Evolutionary conservation across 2,113 vertebrate species (phyloP).

Genomic region (Zapornia atra): DNA sequence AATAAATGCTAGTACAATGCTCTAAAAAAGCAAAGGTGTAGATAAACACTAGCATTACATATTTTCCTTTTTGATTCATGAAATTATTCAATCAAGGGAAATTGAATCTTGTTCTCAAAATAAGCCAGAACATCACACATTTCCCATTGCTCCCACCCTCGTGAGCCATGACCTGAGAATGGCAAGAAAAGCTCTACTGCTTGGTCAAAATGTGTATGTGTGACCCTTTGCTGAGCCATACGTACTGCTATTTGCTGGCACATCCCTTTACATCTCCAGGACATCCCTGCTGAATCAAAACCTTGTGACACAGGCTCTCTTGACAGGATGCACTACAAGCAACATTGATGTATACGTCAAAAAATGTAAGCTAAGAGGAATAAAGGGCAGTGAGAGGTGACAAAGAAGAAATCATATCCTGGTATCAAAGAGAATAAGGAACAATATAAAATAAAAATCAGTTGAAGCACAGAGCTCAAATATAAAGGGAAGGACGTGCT

Average conservation of each 20-base stretch:
- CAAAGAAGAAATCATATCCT: neutral
- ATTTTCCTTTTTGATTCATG: conserved; percentile 19
- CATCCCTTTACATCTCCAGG: neutral
- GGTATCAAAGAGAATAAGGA: neutral
- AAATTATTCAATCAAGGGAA: neutral
- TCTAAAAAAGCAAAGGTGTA: neutral
- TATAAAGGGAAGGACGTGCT: neutral
- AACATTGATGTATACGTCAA: fast-evolving
- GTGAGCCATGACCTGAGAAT: neutral
- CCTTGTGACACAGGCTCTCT: neutral
- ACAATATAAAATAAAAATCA: neutral
- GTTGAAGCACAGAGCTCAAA: neutral
- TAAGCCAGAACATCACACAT: neutral
- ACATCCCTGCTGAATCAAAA: neutral
- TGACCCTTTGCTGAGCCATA: neutral
- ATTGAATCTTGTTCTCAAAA: neutral
- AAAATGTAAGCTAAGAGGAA: neutral
- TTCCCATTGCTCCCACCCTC: neutral
- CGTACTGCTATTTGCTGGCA: neutral
- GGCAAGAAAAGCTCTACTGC: neutral
- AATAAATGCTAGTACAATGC: neutral
- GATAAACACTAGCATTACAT: neutral
- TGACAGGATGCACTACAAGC: neutral
- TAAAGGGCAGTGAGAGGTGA: neutral
- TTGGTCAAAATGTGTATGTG: neutral